Percentiles rank a stretch among this genome's conserved stretches.
Conservation (phyloP, 2,113 vertebrate genomes). For the Triplophysa tibetana region DNA sequence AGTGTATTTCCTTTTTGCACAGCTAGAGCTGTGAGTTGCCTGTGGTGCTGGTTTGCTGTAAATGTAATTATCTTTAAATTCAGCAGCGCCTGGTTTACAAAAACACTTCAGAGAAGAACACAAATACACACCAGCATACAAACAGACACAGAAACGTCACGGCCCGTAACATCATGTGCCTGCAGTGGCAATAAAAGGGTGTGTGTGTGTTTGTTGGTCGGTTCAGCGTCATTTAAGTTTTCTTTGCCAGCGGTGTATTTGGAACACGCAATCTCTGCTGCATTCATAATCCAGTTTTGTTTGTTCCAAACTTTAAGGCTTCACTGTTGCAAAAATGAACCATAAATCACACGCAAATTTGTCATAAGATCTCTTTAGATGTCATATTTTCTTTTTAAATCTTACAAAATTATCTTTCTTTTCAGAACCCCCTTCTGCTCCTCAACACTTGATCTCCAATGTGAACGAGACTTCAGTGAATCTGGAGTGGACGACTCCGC, state of each 20-base stretch:
- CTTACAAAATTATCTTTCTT: conserved; percentile 1
- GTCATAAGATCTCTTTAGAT: not conserved
- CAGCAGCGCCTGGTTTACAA: conserved; percentile 40
- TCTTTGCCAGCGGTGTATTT: conserved; percentile 32
- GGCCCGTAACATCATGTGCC: conserved; percentile 20
- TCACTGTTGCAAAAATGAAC: not conserved
- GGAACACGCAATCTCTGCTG: conserved; percentile 25
- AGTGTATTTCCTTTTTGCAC: conserved; percentile 10
- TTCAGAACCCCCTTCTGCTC: conserved; percentile 91
- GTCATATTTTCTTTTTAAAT: not conserved
- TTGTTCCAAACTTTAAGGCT: conserved; percentile 25
- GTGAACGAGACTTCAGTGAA: conserved; percentile 97
- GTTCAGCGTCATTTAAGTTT: conserved; percentile 9
- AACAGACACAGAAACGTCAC: conserved; percentile 16
- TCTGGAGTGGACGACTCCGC: conserved; percentile 92
- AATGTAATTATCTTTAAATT: conserved; percentile 57
- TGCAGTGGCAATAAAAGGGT: conserved; percentile 42
- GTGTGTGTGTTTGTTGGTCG: conserved; percentile 26
- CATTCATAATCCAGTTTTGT: conserved; percentile 24
- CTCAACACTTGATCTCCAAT: conserved; percentile 93
- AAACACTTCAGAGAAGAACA: conserved; percentile 41
- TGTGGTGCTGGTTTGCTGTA: conserved; percentile 47
- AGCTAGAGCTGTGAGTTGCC: conserved; percentile 32
- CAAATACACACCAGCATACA: conserved; percentile 15
- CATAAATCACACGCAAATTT: conserved; percentile 6